Percentiles rank a stretch among this genome's conserved stretches.
phyloP scores from a whole-genome alignment of 2,888 invertebrate genomes.

The Thymelicus acteon region DNA sequence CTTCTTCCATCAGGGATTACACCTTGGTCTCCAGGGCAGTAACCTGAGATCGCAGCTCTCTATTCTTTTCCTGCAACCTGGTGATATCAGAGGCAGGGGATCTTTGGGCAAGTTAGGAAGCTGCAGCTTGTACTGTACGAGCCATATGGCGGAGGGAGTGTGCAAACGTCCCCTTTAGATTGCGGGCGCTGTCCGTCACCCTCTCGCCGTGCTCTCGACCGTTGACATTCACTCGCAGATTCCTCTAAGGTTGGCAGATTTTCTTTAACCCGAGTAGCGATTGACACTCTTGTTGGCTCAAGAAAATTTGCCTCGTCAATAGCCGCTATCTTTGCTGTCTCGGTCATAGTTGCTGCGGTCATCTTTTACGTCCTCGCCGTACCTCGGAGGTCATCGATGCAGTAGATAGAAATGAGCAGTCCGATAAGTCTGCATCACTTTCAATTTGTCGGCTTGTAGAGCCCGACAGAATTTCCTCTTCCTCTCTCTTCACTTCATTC shows the following conservation, averaged over 20 bases:
- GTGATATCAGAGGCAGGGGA: not conserved
- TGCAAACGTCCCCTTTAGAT: not conserved
- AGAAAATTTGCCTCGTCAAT: not conserved
- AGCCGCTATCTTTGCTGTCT: not conserved
- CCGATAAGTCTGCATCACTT: too few species aligned
- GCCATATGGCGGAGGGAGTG: slow-evolving; percentile 2
- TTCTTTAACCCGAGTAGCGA: not conserved
- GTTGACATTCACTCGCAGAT: not conserved
- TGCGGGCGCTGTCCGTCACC: not conserved
- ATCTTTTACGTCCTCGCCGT: not conserved
- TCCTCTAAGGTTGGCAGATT: not conserved
- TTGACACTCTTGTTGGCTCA: not conserved
- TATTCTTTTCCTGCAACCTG: not conserved
- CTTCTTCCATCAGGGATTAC: not conserved
- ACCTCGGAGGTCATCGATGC: not conserved
- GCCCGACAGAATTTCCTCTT: too few species aligned
- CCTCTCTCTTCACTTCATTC: too few species aligned
- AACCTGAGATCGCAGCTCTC: not conserved
- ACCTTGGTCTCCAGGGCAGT: not conserved
- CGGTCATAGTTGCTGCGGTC: not conserved
- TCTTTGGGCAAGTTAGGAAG: not conserved
- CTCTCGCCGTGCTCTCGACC: too few species aligned
- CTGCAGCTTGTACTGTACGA: not conserved
- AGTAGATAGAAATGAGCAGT: too few species aligned
- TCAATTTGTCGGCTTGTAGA: too few species aligned